A percentile compares a stretch with the other conserved stretches of the same genome.
Conservation (phyloP, 2,797 vertebrate genomes). For the Lacerta bilineata region DNA sequence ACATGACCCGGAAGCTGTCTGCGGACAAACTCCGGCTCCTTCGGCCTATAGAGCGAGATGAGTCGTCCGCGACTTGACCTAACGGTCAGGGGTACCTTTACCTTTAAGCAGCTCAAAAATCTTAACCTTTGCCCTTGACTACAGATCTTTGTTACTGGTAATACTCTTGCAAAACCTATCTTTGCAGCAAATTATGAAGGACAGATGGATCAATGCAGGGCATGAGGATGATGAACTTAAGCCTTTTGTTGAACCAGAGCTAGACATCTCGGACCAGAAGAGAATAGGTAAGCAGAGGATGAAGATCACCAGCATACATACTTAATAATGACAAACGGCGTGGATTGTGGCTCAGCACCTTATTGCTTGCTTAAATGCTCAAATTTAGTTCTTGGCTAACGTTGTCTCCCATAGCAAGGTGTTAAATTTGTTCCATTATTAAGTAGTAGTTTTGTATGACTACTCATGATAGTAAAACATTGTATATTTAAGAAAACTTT, state of each 20-base stretch:
- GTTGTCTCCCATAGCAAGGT: conserved; percentile 16
- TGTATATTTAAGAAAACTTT: conserved; percentile 44
- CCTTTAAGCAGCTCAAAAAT: not conserved
- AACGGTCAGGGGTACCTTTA: too few relatives aligned
- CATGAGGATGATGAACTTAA: conserved; percentile 98
- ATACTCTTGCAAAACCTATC: conserved; percentile 46
- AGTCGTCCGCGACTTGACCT: too few relatives aligned
- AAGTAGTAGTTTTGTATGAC: conserved; percentile 20
- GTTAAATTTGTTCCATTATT: conserved; percentile 10
- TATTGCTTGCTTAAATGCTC: conserved; percentile 9
- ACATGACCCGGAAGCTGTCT: too few relatives aligned
- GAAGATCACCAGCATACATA: not conserved
- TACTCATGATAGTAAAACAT: conserved; percentile 1
- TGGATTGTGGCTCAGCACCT: not conserved
- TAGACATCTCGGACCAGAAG: conserved; percentile 97
- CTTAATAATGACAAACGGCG: not conserved
- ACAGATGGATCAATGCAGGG: conserved; percentile 98
- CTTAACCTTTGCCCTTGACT: not conserved
- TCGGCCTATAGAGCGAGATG: too few relatives aligned
- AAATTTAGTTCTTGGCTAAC: conserved; percentile 7
- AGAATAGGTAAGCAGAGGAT: conserved; percentile 90
- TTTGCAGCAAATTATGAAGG: conserved; percentile 98
- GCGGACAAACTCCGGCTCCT: too few relatives aligned
- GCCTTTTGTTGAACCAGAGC: conserved; percentile 94
- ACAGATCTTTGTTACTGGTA: not conserved